phyloP scores from a whole-genome alignment of 2,888 invertebrate genomes.

The Fissipunctia ypsillon region DNA sequence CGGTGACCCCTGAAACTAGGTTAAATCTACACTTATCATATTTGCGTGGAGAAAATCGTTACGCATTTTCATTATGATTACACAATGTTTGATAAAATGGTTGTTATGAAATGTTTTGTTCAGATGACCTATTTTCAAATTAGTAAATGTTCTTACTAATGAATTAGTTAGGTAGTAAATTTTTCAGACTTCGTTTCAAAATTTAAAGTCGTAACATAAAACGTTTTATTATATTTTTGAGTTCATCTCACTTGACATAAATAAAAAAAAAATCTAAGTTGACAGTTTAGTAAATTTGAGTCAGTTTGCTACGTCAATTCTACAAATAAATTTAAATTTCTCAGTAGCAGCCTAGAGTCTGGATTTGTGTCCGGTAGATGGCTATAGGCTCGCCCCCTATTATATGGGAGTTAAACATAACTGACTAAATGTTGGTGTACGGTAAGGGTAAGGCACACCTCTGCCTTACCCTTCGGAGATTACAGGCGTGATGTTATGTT shows the following conservation, averaged over 20 bases:
- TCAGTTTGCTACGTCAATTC: too few relatives aligned
- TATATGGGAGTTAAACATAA: not conserved
- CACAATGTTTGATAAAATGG: conserved; percentile 6
- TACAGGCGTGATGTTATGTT: too few relatives aligned
- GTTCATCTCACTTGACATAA: not conserved
- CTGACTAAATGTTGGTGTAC: too few relatives aligned
- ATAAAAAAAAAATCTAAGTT: not conserved
- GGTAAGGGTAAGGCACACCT: too few relatives aligned
- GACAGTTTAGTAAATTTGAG: not conserved
- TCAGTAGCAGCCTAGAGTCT: not conserved
- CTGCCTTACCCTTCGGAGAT: not conserved
- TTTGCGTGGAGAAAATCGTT: conserved; percentile 37
- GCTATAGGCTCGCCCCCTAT: not conserved
- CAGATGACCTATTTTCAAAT: not conserved
- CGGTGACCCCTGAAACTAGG: conserved; percentile 32
- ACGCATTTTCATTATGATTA: conserved; percentile 16
- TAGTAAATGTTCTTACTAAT: too few relatives aligned
- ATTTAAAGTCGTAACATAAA: not conserved
- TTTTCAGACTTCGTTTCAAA: not conserved
- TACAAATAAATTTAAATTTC: not conserved
- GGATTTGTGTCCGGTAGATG: too few relatives aligned
- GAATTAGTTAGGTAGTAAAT: too few relatives aligned
- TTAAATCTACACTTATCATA: conserved; percentile 33
- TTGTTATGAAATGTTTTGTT: conserved; percentile 1
- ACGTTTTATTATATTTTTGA: not conserved